Percentiles rank a stretch among this genome's conserved stretches.
These are phyloP conservation scores for Amazona ochrocephala DNA, from an alignment of 2,797 vertebrate species.

Conservation along the genomic window DNA sequence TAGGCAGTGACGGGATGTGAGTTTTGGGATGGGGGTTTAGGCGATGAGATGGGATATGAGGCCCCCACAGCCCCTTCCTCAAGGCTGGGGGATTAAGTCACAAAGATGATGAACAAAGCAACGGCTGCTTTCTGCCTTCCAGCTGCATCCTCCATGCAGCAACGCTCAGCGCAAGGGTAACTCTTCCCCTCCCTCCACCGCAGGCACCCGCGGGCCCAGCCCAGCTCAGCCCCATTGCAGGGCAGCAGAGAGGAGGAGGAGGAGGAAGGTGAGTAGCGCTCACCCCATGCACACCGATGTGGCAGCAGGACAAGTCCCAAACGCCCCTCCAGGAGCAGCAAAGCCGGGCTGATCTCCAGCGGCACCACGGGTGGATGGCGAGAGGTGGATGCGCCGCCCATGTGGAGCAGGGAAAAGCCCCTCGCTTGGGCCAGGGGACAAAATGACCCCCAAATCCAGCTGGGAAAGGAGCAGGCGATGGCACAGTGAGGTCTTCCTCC, in stretches of 20 bases:
- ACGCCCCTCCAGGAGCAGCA: background rate
- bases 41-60: background rate
- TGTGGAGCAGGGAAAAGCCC: background rate
- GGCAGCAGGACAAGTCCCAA: background rate
- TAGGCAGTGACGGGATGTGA: too few relatives aligned
- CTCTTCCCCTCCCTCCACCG: background rate
- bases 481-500: background rate
- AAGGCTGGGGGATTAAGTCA: background rate
- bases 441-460: background rate
- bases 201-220: background rate
- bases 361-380: rapidly evolving
- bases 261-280: background rate
- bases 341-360: background rate
- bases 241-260: background rate
- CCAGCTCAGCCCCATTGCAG: background rate
- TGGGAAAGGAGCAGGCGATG: rapidly evolving
- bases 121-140: background rate
- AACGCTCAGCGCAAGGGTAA: background rate
- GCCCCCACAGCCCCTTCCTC: background rate
- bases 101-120: background rate
- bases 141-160: background rate
- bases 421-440: background rate
- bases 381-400: rapidly evolving
- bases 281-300: rapidly evolving
- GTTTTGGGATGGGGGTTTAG: too few relatives aligned